Percentiles rank a stretch among this genome's conserved stretches.
phyloP scores from a whole-genome alignment of 2,113 vertebrate species.

The Xenopus tropicalis region UCB_Xtro_10.0 CM004449.2:89486501-89487000 shows the following conservation, averaged over 20 bases:
- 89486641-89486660: slow-evolving; percentile 79
- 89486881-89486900: no score
- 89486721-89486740: slow-evolving; percentile 99
- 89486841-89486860: background rate
- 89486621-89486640: slow-evolving; percentile 85
- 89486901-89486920: no score
- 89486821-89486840: slow-evolving; percentile 71
- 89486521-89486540: slow-evolving; percentile 96
- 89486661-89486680: slow-evolving; percentile 97
- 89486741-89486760: slow-evolving; percentile 99
- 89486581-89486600: slow-evolving; percentile 85
- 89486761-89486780: slow-evolving; percentile 99
- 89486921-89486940: no score
- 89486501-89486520: slow-evolving; percentile 90
- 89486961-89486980: no score
- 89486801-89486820: slow-evolving; percentile 94
- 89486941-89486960: no score
- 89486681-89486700: slow-evolving; percentile 99
- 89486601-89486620: slow-evolving; percentile 78
- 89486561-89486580: slow-evolving; percentile 92
- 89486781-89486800: slow-evolving; percentile 99
- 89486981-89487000: no score
- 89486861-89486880: no score
- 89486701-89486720: slow-evolving; percentile 99
- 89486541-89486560: slow-evolving; percentile 96